Conservation (phyloP, 2,888 invertebrate genomes). For the Spodoptera exigua region DNA sequence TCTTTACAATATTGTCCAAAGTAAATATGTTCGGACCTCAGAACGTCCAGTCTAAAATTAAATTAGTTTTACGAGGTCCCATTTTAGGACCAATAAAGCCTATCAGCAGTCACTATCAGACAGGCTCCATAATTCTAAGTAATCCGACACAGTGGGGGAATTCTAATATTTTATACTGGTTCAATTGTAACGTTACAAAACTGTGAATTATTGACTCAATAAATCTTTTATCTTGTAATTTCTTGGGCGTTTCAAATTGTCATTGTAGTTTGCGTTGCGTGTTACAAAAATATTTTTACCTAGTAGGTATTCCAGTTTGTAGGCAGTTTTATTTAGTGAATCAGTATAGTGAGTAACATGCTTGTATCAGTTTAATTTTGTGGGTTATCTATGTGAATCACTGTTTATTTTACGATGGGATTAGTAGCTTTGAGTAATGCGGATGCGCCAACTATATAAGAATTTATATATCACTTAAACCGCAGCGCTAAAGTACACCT, state of each 20-base stretch:
- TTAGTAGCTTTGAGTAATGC: too few relatives aligned
- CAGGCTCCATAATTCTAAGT: constrained; percentile 40
- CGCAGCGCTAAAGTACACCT: too few relatives aligned
- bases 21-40: constrained; percentile 29
- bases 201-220: constrained; percentile 60
- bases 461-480: too few relatives aligned
- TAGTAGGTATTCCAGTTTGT: constrained; percentile 1
- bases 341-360: neutral
- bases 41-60: constrained; percentile 42
- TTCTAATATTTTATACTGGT: constrained; percentile 51
- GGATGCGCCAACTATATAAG: too few relatives aligned
- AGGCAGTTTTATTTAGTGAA: constrained; percentile 6
- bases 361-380: too few relatives aligned
- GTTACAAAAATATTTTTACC: constrained; percentile 38
- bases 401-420: too few relatives aligned
- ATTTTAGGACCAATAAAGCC: constrained; percentile 48
- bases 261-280: constrained; percentile 33
- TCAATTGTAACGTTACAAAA: constrained; percentile 61
- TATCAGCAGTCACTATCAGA: constrained; percentile 43
- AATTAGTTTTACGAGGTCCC: constrained; percentile 48
- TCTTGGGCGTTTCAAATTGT: constrained; percentile 36
- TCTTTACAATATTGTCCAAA: constrained; percentile 43
- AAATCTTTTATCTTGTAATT: constrained; percentile 55
- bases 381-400: too few relatives aligned
- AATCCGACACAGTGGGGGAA: constrained; percentile 45